These are phyloP conservation scores for Lasioglossum marginatum DNA, from an alignment of 2,888 invertebrate genomes.

Conservation along the genomic window DNA sequence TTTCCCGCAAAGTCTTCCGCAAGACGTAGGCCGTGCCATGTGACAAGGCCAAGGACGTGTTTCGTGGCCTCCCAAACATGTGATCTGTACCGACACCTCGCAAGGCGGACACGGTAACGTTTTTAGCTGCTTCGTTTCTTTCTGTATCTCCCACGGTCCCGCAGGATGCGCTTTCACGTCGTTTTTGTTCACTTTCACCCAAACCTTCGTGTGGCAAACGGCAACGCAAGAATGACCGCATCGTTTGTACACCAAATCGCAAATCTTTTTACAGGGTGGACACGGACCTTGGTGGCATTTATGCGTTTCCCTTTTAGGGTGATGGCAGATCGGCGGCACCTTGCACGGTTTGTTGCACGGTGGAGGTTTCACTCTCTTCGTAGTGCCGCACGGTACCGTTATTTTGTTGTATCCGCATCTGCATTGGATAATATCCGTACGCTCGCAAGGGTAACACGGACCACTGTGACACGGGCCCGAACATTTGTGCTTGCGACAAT, in stretches of 20 bases:
- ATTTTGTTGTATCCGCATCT: conserved; percentile 92
- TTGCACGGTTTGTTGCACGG: conserved; percentile 91
- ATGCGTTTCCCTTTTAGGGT: conserved; percentile 89
- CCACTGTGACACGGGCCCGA: conserved; percentile 92
- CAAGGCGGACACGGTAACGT: conserved; percentile 90
- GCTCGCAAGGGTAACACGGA: conserved; percentile 93
- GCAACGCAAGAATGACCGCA: conserved; percentile 90
- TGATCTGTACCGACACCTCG: conserved; percentile 88
- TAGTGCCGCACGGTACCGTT: conserved; percentile 94
- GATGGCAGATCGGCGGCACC: conserved; percentile 94
- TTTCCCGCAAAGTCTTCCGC: conserved; percentile 92
- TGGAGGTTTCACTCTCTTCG: conserved; percentile 91
- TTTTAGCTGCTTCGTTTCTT: conserved; percentile 84
- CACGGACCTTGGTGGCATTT: conserved; percentile 94
- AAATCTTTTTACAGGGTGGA: conserved; percentile 92
- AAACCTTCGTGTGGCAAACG: conserved; percentile 91
- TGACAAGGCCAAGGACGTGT: conserved; percentile 89
- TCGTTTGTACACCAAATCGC: conserved; percentile 86
- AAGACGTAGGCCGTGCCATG: conserved; percentile 90
- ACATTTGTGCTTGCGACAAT: conserved; percentile 95
- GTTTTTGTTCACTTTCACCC: conserved; percentile 88
- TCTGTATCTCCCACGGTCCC: conserved; percentile 88
- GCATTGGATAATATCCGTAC: conserved; percentile 90
- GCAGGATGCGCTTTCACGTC: conserved; percentile 86
- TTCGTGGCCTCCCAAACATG: conserved; percentile 91